Evolutionary conservation across 1,140 invertebrate genomes (phyloP), one percentile per base, ranked within the genome.

Genomic region (Neuroterus valhalla): DNA sequence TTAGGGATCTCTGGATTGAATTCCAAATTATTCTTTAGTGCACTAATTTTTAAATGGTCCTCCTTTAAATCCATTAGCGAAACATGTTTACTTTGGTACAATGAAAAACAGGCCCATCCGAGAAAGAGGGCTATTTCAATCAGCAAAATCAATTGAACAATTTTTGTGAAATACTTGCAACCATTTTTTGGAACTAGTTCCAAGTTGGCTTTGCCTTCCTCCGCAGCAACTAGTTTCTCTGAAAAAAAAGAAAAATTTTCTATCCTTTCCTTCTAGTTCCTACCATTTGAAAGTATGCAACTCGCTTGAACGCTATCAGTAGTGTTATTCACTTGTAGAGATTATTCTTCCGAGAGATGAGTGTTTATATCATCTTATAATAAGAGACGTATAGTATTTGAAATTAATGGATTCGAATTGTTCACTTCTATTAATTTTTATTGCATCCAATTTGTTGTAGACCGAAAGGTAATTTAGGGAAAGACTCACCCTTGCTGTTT

Each of bases 401-500:
- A 1, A 38, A 38, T 5, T 8, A 38, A 8, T 8, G 0, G 31
- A 8, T 38, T 38, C 10, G 10, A 38, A 10, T 8, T 38, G 6
- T 38, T 38, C 0, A 38, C 6, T 38, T 38, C 31, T 38, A 55
- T 23, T 26, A 26, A 55, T 26, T 23, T 26, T 55, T 19, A 55
- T 21, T 55, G 11, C 12, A 23, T 12, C 23, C 14, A 12, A 11
- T 21, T 23, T 55, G 8, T 23, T 19, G 21, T 55, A 31, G 23
- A 14, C 26, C 6, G 31, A 38, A 8, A 10, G 1, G 1, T 26
- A 55, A 26, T 55, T 55, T 4, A 14, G 10, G 14, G 4, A 31
- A 62, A 11, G 19, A 52, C 71, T 75, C 21, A 82, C 77, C 77
- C 1, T 79, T 71, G 19, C 26, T 69, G 15, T 23, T n/a, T 21